Conservation (phyloP, 2,888 invertebrate species). For the Platynereis dumerilii region DNA sequence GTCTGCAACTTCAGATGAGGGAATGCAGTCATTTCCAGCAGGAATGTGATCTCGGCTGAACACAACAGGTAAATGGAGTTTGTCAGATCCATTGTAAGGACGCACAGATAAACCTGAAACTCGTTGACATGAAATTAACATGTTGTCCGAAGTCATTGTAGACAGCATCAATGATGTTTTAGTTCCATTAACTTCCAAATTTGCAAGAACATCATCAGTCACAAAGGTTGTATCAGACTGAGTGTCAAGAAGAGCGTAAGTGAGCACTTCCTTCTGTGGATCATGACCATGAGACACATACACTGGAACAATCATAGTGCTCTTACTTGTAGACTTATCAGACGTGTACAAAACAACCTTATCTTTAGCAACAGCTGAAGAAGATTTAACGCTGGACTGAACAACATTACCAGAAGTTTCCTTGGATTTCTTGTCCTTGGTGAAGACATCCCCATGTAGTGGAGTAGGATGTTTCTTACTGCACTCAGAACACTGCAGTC, state of each 20-base stretch:
- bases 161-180: too few species aligned
- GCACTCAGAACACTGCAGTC: neutral
- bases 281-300: neutral
- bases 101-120: too few species aligned
- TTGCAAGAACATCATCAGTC: neutral
- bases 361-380: too few species aligned
- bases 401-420: neutral
- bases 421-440: neutral
- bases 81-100: too few species aligned
- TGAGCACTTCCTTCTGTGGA: neutral
- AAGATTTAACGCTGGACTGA: neutral
- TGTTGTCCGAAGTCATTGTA: too few species aligned
- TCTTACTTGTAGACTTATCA: too few species aligned
- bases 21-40: neutral
- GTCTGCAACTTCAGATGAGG: too few species aligned
- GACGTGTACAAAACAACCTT: too few species aligned
- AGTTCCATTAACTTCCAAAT: too few species aligned
- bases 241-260: conserved; percentile 1
- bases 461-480: neutral
- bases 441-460: neutral
- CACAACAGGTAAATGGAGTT: neutral
- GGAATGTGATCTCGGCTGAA: neutral
- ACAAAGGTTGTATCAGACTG: conserved; percentile 3
- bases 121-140: too few species aligned
- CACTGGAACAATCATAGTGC: conserved; percentile 3